Conservation (phyloP, 1,140 invertebrate genomes). For the Branchinecta lynchi region DNA sequence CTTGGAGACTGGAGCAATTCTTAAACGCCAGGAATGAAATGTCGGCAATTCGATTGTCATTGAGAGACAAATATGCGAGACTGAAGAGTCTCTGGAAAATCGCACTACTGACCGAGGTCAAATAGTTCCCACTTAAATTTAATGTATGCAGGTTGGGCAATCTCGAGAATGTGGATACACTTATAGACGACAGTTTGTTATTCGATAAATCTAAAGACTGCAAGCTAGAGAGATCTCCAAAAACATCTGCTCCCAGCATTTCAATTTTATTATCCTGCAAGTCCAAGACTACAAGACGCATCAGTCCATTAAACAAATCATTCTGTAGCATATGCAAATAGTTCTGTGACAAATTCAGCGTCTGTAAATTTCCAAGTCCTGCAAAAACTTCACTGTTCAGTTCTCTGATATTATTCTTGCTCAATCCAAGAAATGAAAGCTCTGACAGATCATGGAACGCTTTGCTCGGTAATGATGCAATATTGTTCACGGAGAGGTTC, state of each 20-base stretch:
- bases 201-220: slow-evolving; percentile 58
- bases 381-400: slow-evolving; percentile 57
- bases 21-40: slow-evolving; percentile 55
- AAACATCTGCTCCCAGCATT: slow-evolving; percentile 50
- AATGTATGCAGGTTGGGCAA: slow-evolving; percentile 58
- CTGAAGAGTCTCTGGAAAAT: slow-evolving; percentile 54
- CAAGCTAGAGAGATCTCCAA: slow-evolving; percentile 54
- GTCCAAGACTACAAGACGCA: slow-evolving; percentile 54
- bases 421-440: slow-evolving; percentile 51
- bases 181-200: slow-evolving; percentile 53
- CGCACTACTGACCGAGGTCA: slow-evolving; percentile 46
- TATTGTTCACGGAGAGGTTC: slow-evolving; percentile 57
- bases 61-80: slow-evolving; percentile 52
- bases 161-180: slow-evolving; percentile 52
- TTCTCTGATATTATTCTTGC: slow-evolving; percentile 60
- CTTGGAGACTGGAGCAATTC: slow-evolving; percentile 61
- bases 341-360: slow-evolving; percentile 58
- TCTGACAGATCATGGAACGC: slow-evolving; percentile 49
- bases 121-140: slow-evolving; percentile 52
- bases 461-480: slow-evolving; percentile 54
- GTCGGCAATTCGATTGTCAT: slow-evolving; percentile 51
- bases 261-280: slow-evolving; percentile 53
- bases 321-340: slow-evolving; percentile 56
- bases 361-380: slow-evolving; percentile 53
- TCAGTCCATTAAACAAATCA: slow-evolving; percentile 54